Evolutionary conservation across 2,797 vertebrate genomes (phyloP), one percentile per base, ranked within the genome.

Genomic region (Hydrolagus colliei): DNA sequence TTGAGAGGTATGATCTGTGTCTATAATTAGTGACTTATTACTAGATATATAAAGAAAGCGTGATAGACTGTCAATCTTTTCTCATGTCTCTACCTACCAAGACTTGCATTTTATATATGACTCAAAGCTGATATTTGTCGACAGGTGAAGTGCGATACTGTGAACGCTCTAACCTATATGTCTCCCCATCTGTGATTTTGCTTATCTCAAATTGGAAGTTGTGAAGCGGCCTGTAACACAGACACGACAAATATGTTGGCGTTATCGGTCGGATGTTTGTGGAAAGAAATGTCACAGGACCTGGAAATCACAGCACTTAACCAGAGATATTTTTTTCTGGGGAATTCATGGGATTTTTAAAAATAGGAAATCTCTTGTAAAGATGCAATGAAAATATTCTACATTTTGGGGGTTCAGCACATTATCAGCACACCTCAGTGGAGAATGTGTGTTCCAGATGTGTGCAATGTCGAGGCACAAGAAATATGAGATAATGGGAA

Each of bases 1-100:
- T 77, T 59, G 18, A 52, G 75, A 18, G 18, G 75, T n/a, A 41
- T 77, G 41, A 77, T 41, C 41, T 77, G 16, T 10, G 75, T 3
- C 75, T 77, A 52, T 77, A 77, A 61, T 77, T 77, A 77, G 75
- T 77, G 41, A 77, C 41, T 61, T 77, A 61, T 61, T 61, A 61
- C 41, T 77, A 52, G 75, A 77, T 52, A 77, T 59, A n/a, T 52
- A 41, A 61, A 77, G 75, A 52, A 52, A 61, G 3, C 20, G n/a
- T 61, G 12, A 27, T 27, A 8, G 9, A 77, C 14, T 77, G 75
- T 77, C 41, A 77, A 59, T 77, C 75, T 59, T n/a, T 59, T 41
- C 18, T 77, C 18, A 10, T 77, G 18, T 59, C 41, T 52, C 41
- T 77, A 11, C n/a, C 20, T n/a, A 16, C 20, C 11, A n/a, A 9